Base-by-base conservation (phyloP, 2,113 vertebrate species). In the Papio anubis region DNA sequence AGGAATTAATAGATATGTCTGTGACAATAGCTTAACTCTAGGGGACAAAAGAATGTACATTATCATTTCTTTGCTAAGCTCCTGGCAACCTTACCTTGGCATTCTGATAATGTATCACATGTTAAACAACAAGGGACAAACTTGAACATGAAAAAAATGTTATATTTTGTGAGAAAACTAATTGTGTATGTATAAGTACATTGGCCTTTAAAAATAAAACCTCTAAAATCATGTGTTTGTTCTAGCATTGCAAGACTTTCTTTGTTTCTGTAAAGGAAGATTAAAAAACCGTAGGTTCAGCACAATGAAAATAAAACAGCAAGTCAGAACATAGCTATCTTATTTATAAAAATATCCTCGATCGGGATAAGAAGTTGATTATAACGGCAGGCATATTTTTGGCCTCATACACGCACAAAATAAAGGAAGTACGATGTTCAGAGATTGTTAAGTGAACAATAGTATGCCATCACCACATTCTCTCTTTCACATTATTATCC, bases 301-400 rank as follows among this genome's bases (percentile, higher is more conserved):
- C 32, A 78, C 30, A 96, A 86, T 75, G 40, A 70, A 90, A 96
- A 91, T 43, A 88, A 80, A 88, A 93, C 17, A 84, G 76, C 38
- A 88, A 88, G 55, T 86, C 68, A 83, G 12, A 95, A 93, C 55
- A 82, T 4, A 85, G 38, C 32, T 83, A 38, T 78, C 73, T 80
- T 88, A 88, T 75, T 96, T 48, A 91, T 80, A 85, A 97, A 94
- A 93, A 23, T 6, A 78, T 30, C 6, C 25, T 68, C 86, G 90
- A 79, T 88, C 83, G 13, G 20, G 91, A 96, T 93, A 96, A 92
- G 66, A 93, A 59, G 12, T 70, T 66, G 27, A 27, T 93, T 85
- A 92, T 79, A 79, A 82, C 84, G 55, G 35, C 25, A 59, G 52
- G 76, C 59, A 78, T 96, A 96, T 95, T 93, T 96, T 96, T 86